These are phyloP conservation scores for Macrostomum lignano DNA, from an alignment of 1,140 invertebrate species.

Conservation along the genomic window DNA sequence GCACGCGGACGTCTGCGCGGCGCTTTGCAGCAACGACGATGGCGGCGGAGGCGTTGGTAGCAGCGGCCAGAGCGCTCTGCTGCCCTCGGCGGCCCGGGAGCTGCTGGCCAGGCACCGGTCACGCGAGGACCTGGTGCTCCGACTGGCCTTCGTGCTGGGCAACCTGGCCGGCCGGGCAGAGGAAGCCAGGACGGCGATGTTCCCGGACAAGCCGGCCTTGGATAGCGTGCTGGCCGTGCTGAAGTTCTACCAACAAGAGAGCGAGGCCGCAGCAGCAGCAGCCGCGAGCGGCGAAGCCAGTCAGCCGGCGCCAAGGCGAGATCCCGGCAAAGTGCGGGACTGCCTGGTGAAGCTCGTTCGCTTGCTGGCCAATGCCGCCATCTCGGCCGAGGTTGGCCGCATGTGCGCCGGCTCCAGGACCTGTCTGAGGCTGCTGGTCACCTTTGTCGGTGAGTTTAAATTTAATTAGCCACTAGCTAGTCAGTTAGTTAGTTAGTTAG, in stretches of 20 bases:
- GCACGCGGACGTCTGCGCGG: neutral
- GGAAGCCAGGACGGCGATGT: slow-evolving; percentile 34
- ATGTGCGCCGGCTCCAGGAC: slow-evolving; percentile 29
- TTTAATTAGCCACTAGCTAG: neutral
- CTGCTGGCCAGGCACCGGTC: too few relatives aligned
- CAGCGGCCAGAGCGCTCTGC: too few relatives aligned
- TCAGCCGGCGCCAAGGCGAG: neutral
- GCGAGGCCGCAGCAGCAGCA: neutral
- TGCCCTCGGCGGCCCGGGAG: too few relatives aligned
- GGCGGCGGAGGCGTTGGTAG: too few relatives aligned
- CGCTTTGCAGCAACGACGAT: too few relatives aligned
- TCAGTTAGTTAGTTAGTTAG: neutral
- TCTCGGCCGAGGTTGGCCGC: slow-evolving; percentile 38
- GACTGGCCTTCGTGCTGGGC: slow-evolving; percentile 43
- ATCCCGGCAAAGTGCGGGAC: slow-evolving; percentile 13
- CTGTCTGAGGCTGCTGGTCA: slow-evolving; percentile 24
- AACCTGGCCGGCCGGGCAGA: slow-evolving; percentile 44
- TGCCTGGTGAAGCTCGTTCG: slow-evolving; percentile 34
- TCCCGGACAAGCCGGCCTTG: slow-evolving; percentile 32
- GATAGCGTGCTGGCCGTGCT: slow-evolving; percentile 33
- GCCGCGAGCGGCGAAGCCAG: neutral
- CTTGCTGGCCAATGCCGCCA: slow-evolving; percentile 42
- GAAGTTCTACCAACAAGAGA: slow-evolving; percentile 26
- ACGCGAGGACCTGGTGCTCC: slow-evolving; percentile 35
- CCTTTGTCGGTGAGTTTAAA: slow-evolving; percentile 26